Percentiles rank a stretch among this genome's conserved stretches.
Evolutionary conservation across 2,888 invertebrate species (phyloP).

Genomic region (Leucophenga maculata): DNA sequence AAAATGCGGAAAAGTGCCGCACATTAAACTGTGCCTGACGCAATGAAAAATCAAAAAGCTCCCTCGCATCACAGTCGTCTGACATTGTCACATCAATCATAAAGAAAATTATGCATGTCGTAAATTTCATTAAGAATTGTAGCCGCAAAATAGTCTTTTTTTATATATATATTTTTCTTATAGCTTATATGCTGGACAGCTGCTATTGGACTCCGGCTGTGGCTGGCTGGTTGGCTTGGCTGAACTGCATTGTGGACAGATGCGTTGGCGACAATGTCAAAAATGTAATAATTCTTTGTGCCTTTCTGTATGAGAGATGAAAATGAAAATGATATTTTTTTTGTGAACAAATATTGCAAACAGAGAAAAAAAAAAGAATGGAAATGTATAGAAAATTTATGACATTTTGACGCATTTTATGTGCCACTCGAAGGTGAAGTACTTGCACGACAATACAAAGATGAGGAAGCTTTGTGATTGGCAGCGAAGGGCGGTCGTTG

Average conservation of each 20-base stretch:
- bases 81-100: conserved; percentile 52
- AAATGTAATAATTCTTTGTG: conserved; percentile 26
- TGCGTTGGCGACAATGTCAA: conserved; percentile 23
- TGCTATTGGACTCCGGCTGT: conserved; percentile 23
- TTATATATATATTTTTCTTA: too few species aligned
- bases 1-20: conserved; percentile 14
- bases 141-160: background rate
- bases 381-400: conserved; percentile 9
- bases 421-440: too few species aligned
- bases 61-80: background rate
- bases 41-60: background rate
- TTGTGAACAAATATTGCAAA: too few species aligned
- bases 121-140: conserved; percentile 33
- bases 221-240: too few species aligned
- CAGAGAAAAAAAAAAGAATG: background rate
- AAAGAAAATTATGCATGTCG: conserved; percentile 30
- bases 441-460: background rate
- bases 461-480: background rate
- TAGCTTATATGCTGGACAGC: background rate
- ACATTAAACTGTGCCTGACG: background rate
- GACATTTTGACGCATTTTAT: background rate
- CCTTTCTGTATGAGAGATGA: background rate
- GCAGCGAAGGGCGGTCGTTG: background rate
- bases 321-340: background rate
- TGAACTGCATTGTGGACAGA: background rate